phyloP scores from a whole-genome alignment of 2,888 invertebrate genomes.

The Sabatieria punctata region DNA sequence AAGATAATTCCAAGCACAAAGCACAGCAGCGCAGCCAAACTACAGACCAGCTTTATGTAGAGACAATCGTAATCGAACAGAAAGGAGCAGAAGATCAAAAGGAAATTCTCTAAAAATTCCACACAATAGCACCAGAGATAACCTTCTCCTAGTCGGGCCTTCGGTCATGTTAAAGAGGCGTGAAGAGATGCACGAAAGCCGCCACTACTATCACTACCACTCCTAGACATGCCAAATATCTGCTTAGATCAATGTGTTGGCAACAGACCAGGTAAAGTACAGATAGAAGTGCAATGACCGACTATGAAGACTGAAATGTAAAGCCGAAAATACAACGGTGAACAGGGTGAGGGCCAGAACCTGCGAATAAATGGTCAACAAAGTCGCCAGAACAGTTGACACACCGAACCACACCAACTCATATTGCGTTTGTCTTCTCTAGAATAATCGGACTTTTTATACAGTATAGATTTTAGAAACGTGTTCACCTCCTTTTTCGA shows the following conservation, averaged over 20 bases:
- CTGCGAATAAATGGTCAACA: neutral
- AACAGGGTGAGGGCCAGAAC: neutral
- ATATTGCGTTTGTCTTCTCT: slow-evolving; percentile 3
- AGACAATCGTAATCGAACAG: too few relatives aligned
- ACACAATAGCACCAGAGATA: neutral
- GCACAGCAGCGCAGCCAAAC: neutral
- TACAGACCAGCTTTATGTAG: too few relatives aligned
- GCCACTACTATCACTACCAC: neutral
- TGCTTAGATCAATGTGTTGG: too few relatives aligned
- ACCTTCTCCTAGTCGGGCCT: neutral
- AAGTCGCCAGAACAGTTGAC: neutral
- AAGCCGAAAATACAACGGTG: neutral
- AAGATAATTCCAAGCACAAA: neutral
- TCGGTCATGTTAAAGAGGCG: slow-evolving; percentile 4
- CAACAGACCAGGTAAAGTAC: neutral
- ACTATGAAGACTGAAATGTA: neutral
- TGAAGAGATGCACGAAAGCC: slow-evolving; percentile 1
- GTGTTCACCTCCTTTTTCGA: too few relatives aligned
- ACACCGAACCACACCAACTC: neutral
- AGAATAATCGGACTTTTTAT: too few relatives aligned
- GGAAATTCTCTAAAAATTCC: neutral
- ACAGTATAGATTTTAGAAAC: too few relatives aligned
- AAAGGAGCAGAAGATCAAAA: neutral
- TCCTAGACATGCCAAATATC: too few relatives aligned
- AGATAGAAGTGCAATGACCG: neutral